Evolutionary conservation across 2,113 vertebrate genomes (phyloP), one percentile per base, ranked within the genome.

Genomic region (Lophius piscatorius): DNA sequence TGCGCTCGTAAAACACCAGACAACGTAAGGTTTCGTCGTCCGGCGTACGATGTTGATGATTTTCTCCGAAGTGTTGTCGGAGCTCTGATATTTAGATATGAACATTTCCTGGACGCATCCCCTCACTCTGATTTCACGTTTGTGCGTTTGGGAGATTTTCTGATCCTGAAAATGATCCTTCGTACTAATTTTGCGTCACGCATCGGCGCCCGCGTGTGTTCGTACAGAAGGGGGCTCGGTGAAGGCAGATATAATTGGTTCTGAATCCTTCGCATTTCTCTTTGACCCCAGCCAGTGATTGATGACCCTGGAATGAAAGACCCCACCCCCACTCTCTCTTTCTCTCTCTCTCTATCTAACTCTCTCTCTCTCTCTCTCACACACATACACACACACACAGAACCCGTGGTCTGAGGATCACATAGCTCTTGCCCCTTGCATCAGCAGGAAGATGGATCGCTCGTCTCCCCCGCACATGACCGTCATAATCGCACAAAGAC

Each of bases 261-360:
- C 76, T 81, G 84, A 89, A 89, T 87, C 84, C 80, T 84, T 70
- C 76, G 68, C 82, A 85, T 84, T 86, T 90, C 82, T 87, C 78
- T 84, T 86, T 87, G 86, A 85, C 88, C 87, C 66, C 79, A 74
- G 74, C 51, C 36, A 13, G 78, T 91, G 90, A 91, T 90, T 91
- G 87, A 90, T 90, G 86, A 90, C 85, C 87, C 81, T 85, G 75
- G 40, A 81, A 81, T 86, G 75, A 87, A 84, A 87, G 80, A 56
- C 73, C 70, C 85, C 84, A 45, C 68, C 80, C 83, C 80, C 87
- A 55, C 68, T 39, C 46, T 41, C 55, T 59, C 49, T 56, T 52
- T 50, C 28, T 48, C 36, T 51, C 5, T 39, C 28, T 39, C 28
- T 38, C 46, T 22, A 42, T 36, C 17, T 55, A 17, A 29, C 22